Conservation (phyloP, 2,797 vertebrate genomes). For the Gambelia wislizenii region DNA sequence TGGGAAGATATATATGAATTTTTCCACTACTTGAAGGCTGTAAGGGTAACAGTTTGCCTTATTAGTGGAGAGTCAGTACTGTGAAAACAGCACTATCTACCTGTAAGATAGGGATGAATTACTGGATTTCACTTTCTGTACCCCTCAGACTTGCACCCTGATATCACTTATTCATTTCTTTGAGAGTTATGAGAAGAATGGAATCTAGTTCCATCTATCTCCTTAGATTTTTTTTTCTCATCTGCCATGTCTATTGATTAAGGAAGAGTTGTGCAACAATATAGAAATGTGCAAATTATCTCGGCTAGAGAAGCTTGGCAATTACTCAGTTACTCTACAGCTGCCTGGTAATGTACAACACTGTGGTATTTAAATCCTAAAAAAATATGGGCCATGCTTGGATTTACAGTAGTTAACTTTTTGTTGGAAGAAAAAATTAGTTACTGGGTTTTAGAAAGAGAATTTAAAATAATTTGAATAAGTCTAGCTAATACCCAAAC, state of each 20-base stretch:
- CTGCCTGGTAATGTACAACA: not conserved
- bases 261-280: not conserved
- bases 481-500: not conserved
- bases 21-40: slow-evolving; percentile 3
- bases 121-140: not conserved
- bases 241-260: not conserved
- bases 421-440: not conserved
- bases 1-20: not conserved
- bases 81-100: not conserved
- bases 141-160: not conserved
- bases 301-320: not conserved
- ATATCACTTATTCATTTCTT: not conserved
- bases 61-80: not conserved
- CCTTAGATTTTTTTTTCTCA: too few relatives aligned
- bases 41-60: slow-evolving; percentile 1
- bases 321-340: not conserved
- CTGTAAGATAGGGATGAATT: not conserved
- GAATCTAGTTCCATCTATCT: not conserved
- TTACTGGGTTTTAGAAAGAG: not conserved
- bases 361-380: not conserved
- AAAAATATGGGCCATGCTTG: not conserved
- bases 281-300: not conserved
- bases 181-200: not conserved
- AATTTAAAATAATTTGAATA: not conserved
- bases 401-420: not conserved